Evolutionary conservation across 2,888 invertebrate genomes (phyloP).

Genomic region (Dasypolia templi): DNA sequence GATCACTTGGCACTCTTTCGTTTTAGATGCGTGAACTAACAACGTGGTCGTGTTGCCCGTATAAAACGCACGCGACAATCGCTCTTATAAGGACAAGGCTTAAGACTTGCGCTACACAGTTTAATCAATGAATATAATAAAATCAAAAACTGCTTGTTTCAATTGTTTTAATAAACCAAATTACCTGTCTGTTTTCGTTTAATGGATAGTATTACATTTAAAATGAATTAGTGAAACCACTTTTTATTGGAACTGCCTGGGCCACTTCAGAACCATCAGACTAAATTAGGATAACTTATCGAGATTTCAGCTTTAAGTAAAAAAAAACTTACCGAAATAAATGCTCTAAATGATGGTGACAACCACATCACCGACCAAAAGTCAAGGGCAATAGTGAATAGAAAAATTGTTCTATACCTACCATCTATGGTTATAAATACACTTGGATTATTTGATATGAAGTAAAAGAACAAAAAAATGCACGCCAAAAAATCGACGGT

Average conservation of each 20-base stretch:
- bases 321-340: too few relatives aligned
- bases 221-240: not conserved
- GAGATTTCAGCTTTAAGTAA: too few relatives aligned
- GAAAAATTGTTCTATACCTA: too few relatives aligned
- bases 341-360: too few relatives aligned
- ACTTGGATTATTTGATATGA: not conserved
- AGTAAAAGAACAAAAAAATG: not conserved
- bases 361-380: too few relatives aligned
- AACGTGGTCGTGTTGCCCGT: not conserved
- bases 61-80: too few relatives aligned
- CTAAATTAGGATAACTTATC: too few relatives aligned
- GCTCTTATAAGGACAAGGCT: not conserved
- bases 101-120: not conserved
- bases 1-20: too few relatives aligned
- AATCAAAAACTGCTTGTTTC: not conserved
- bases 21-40: too few relatives aligned
- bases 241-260: not conserved
- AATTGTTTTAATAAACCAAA: not conserved
- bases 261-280: too few relatives aligned
- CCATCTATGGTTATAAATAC: too few relatives aligned
- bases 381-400: too few relatives aligned
- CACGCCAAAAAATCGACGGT: not conserved
- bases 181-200: not conserved
- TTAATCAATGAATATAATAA: not conserved
- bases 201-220: not conserved